A percentile compares a stretch with the other conserved stretches of the same genome.
These are phyloP conservation scores for Caenorhabditis tropicalis DNA, from an alignment of 1,140 invertebrate species.

Conservation along the genomic window DNA sequence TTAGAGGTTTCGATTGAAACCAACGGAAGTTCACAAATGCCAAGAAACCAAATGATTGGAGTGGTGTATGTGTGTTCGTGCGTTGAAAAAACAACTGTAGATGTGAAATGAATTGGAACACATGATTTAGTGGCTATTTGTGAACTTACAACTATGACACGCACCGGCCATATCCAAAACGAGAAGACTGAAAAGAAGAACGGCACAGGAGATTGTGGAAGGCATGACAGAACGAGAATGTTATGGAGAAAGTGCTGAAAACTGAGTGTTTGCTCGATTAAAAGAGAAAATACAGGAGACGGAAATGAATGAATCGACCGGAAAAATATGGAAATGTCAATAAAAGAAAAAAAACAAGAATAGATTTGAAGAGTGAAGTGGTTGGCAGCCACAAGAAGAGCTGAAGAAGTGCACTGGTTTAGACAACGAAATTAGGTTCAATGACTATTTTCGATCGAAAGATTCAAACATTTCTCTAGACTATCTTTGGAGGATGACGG, in stretches of 20 bases:
- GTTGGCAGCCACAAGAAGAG: background rate
- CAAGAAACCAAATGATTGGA: background rate
- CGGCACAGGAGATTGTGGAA: background rate
- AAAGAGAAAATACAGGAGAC: background rate
- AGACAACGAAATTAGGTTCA: no score
- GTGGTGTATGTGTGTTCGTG: background rate
- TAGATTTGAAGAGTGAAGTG: constrained; percentile 26
- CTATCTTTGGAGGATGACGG: no score
- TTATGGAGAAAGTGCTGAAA: background rate
- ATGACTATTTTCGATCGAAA: no score
- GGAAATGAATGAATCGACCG: background rate
- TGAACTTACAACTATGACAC: constrained; percentile 40
- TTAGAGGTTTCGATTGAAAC: background rate
- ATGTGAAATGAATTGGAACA: background rate
- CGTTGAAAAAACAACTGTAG: background rate
- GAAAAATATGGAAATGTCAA: constrained; percentile 40
- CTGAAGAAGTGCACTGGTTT: constrained; percentile 32
- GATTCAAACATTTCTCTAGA: no score
- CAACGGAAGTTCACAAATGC: constrained; percentile 41
- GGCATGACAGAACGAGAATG: background rate
- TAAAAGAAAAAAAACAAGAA: background rate
- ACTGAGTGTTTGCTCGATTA: background rate
- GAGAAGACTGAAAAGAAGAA: constrained; percentile 8
- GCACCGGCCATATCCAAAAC: constrained; percentile 12
- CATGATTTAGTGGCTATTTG: background rate